phyloP scores from a whole-genome alignment of 1,140 invertebrate species.

The Tetramorium alpestre region DNA sequence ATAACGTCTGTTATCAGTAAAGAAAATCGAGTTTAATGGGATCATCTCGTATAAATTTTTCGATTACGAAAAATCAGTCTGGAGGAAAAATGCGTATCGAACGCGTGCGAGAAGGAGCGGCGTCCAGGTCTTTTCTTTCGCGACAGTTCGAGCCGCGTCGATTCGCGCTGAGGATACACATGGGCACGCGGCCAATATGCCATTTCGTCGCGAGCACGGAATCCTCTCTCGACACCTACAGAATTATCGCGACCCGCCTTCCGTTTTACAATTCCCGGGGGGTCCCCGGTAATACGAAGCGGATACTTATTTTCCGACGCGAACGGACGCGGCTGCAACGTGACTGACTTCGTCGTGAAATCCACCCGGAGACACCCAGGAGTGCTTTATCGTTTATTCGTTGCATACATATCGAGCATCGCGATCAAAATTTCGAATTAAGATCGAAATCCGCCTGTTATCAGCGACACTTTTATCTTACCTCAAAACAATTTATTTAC shows the following conservation, averaged over 20 bases:
- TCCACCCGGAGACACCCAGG: conserved; percentile 63
- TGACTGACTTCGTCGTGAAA: conserved; percentile 57
- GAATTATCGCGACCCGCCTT: conserved; percentile 68
- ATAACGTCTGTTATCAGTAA: neutral
- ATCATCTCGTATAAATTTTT: neutral
- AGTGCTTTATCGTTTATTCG: conserved; percentile 66
- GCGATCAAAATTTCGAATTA: conserved; percentile 25
- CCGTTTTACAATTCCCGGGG: conserved; percentile 71
- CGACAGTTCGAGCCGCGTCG: conserved; percentile 40
- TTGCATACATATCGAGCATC: conserved; percentile 48
- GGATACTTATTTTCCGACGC: conserved; percentile 69
- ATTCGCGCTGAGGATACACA: conserved; percentile 13
- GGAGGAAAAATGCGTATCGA: neutral
- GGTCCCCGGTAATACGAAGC: conserved; percentile 59
- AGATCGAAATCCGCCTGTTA: neutral
- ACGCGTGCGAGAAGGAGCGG: neutral
- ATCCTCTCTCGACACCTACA: conserved; percentile 69
- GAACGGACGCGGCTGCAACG: conserved; percentile 52
- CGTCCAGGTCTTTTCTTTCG: conserved; percentile 59
- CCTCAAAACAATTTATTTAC: neutral
- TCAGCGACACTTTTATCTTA: neutral
- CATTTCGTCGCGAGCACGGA: conserved; percentile 56
- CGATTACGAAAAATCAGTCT: neutral
- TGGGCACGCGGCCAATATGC: conserved; percentile 72
- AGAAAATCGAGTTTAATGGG: neutral